Percentiles rank a stretch among this genome's conserved stretches.
phyloP scores from a whole-genome alignment of 2,113 vertebrate species.

The Piliocolobus tephrosceles region DNA sequence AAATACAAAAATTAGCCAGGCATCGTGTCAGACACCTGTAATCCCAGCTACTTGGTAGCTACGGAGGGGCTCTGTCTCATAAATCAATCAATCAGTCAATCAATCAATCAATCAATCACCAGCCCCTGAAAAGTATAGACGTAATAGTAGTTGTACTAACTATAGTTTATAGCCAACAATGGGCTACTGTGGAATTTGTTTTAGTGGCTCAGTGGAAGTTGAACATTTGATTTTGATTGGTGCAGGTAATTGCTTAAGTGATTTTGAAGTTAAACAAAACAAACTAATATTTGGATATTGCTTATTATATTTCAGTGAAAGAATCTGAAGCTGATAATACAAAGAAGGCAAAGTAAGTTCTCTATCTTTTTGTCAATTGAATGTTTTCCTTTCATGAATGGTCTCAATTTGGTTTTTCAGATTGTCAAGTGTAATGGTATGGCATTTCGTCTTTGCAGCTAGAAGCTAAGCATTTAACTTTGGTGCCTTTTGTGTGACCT shows the following conservation, averaged over 20 bases:
- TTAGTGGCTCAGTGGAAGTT: neutral
- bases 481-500: slow-evolving; percentile 53
- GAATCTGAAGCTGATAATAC: slow-evolving; percentile 87
- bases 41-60: too few species aligned
- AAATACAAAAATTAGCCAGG: too few species aligned
- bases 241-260: neutral
- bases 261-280: slow-evolving; percentile 34
- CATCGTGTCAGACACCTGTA: too few species aligned
- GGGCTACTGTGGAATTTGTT: neutral
- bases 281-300: slow-evolving; percentile 43
- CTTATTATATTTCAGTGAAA: slow-evolving; percentile 88
- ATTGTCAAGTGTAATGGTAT: slow-evolving; percentile 37
- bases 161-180: neutral
- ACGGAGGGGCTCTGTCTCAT: too few species aligned
- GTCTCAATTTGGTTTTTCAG: slow-evolving; percentile 50
- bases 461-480: slow-evolving; percentile 63
- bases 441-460: slow-evolving; percentile 49
- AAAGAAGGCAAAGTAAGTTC: slow-evolving; percentile 93
- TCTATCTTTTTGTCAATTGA: slow-evolving; percentile 47
- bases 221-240: neutral
- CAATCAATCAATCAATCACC: neutral
- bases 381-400: slow-evolving; percentile 73
- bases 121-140: neutral
- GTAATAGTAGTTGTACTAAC: neutral
- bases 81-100: too few species aligned